phyloP scores from a whole-genome alignment of 1,140 invertebrate genomes.

The Sinella curviseta region DNA sequence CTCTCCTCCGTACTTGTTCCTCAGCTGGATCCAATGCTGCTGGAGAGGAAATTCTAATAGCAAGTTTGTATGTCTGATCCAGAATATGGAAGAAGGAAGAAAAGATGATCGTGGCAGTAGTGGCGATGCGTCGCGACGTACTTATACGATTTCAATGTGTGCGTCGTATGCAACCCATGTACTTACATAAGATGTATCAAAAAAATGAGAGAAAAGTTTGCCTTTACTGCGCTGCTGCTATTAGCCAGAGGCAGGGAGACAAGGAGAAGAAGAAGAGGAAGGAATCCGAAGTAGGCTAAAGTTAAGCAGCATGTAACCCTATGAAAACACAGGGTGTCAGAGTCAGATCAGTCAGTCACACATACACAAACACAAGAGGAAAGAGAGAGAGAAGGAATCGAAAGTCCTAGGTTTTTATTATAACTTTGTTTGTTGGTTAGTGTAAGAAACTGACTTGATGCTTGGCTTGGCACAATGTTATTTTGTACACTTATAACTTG shows the following conservation, averaged over 20 bases:
- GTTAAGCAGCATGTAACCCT: conserved; percentile 7
- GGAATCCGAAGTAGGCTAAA: conserved; percentile 13
- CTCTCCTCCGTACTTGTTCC: too few relatives aligned
- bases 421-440: not conserved
- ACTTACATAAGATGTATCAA: not conserved
- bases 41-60: too few relatives aligned
- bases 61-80: too few relatives aligned
- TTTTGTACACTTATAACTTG: too few relatives aligned
- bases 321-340: conserved; percentile 17
- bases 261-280: not conserved
- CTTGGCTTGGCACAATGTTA: too few relatives aligned
- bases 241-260: not conserved
- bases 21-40: too few relatives aligned
- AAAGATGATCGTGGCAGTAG: too few relatives aligned
- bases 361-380: not conserved
- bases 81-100: too few relatives aligned
- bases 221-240: too few relatives aligned
- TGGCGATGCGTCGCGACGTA: not conserved
- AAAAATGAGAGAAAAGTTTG: not conserved
- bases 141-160: not conserved
- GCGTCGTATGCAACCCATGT: not conserved
- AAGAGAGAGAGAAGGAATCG: not conserved
- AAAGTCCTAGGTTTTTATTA: not conserved
- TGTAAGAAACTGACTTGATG: too few relatives aligned
- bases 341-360: conserved; percentile 18